These are phyloP conservation scores for Callorhinus ursinus DNA, from an alignment of 2,113 vertebrate genomes.

Conservation along the genomic window DNA sequence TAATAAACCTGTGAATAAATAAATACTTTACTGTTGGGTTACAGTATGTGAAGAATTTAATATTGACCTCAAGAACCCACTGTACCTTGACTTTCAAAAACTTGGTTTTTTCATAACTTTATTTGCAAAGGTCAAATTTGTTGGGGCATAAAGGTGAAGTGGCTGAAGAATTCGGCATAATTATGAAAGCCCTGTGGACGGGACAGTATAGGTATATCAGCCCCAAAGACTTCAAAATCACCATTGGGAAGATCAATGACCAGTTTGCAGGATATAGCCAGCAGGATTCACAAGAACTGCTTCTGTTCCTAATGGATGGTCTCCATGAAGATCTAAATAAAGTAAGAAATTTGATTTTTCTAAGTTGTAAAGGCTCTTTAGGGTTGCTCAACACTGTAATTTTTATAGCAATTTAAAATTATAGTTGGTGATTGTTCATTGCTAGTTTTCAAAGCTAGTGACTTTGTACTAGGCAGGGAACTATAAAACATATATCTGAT, in stretches of 20 bases:
- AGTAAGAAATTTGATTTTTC: constrained; percentile 84
- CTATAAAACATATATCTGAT: neutral
- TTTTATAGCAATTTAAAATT: neutral
- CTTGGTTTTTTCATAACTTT: constrained; percentile 1
- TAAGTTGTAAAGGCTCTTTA: neutral
- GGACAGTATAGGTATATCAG: constrained; percentile 97
- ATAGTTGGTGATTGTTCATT: neutral
- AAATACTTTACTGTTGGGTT: neutral
- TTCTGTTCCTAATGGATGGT: constrained; percentile 98
- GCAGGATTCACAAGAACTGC: constrained; percentile 98
- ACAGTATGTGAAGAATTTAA: neutral
- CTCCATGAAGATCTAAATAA: constrained; percentile 99
- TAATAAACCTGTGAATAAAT: neutral
- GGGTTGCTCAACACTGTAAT: neutral
- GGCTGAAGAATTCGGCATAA: constrained; percentile 97
- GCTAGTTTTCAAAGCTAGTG: neutral
- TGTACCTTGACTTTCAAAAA: neutral
- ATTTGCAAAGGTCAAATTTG: constrained; percentile 91
- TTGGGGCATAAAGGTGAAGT: constrained; percentile 98
- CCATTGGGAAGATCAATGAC: constrained; percentile 97
- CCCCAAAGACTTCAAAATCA: constrained; percentile 96
- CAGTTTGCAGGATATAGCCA: constrained; percentile 96
- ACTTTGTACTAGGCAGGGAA: neutral
- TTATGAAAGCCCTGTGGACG: constrained; percentile 97
- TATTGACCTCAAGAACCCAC: neutral